Evolutionary conservation across 2,888 invertebrate species (phyloP).

Genomic region (Aethes cnicana): DNA sequence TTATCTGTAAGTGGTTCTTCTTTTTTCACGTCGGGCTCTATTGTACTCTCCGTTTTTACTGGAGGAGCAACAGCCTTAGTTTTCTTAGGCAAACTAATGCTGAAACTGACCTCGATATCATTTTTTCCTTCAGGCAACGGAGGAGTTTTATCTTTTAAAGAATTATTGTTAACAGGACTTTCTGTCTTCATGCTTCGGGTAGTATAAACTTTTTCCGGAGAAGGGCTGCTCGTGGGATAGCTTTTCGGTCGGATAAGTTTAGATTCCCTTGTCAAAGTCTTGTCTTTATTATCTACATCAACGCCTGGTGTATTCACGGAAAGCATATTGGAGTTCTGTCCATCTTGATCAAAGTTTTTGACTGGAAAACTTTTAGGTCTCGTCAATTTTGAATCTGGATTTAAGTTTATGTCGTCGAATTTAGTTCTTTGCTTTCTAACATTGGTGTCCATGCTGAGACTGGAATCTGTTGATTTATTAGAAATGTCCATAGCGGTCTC

Average conservation of each 20-base stretch:
- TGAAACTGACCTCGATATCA: conserved; percentile 75
- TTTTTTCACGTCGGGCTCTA: conserved; percentile 33
- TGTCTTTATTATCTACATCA: conserved; percentile 50
- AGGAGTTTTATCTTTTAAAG: conserved; percentile 45
- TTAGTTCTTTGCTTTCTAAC: conserved; percentile 47
- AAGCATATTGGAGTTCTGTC: conserved; percentile 44
- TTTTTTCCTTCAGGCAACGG: conserved; percentile 50
- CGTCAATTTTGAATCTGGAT: conserved; percentile 68
- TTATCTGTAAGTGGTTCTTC: conserved; percentile 29
- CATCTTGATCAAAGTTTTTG: conserved; percentile 60
- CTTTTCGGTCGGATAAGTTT: conserved; percentile 82
- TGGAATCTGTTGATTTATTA: conserved; percentile 40
- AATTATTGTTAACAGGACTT: conserved; percentile 43
- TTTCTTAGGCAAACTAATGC: conserved; percentile 70
- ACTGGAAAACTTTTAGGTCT: conserved; percentile 84
- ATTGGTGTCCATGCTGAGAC: conserved; percentile 39
- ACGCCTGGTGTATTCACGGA: conserved; percentile 45
- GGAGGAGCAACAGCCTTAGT: conserved; percentile 48
- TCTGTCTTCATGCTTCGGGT: conserved; percentile 55
- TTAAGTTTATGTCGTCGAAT: conserved; percentile 49
- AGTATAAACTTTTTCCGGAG: conserved; percentile 67
- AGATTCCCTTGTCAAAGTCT: conserved; percentile 58
- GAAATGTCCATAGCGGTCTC: conserved; percentile 63
- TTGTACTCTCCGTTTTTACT: conserved; percentile 43
- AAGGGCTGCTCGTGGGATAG: conserved; percentile 79